Evolutionary conservation across 2,113 vertebrate genomes (phyloP), one percentile per base, ranked within the genome.

Genomic region (Xenus cinereus): DNA sequence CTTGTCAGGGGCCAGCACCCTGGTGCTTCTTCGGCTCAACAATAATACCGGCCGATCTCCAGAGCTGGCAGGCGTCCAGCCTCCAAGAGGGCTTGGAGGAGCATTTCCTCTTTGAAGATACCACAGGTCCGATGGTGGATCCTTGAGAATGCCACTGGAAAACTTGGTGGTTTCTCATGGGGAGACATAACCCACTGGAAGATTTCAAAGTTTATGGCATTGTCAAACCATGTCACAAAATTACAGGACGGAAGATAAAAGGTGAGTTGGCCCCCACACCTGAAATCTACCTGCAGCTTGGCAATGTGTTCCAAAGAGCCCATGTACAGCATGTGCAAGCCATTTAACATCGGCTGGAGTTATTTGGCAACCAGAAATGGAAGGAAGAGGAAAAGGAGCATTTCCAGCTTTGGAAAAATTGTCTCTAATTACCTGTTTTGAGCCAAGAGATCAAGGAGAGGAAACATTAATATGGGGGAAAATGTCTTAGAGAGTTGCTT

Each of bases 61-160:
- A 81, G 80, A 90, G 46, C 72, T 93, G 85, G 35, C 9, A 0
- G n/a, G 57, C 39, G 41, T 87, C 81, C 91, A 82, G 69, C 30
- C 78, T 62, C 66, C 64, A 37, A 32, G 63, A 72, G 57, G 18
- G 33, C 60, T 94, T 2, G 0, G 33, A 41, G 30, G 16, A 75
- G 4, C 32, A 5, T 41, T 77, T 30, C 18, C 21, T 68, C 39
- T 84, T 43, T 51, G 82, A 95, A 90, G 79, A 60, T 57, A 27
- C 33, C 3, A 0, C 7, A 50, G 35, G 33, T 64, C 59, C 0
- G 0, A 21, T 21, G 46, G 32, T 21, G 39, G 27, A 60, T 84
- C 73, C 35, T 75, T 78, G 43, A 43, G 27, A 77, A 51, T 3
- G n/a, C n/a, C 27, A 4, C 15, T 67, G 72, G 45, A 43, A 93